A percentile compares a stretch with the other conserved stretches of the same genome.
Conservation (phyloP, 2,113 vertebrate genomes). For the Caretta caretta region DNA sequence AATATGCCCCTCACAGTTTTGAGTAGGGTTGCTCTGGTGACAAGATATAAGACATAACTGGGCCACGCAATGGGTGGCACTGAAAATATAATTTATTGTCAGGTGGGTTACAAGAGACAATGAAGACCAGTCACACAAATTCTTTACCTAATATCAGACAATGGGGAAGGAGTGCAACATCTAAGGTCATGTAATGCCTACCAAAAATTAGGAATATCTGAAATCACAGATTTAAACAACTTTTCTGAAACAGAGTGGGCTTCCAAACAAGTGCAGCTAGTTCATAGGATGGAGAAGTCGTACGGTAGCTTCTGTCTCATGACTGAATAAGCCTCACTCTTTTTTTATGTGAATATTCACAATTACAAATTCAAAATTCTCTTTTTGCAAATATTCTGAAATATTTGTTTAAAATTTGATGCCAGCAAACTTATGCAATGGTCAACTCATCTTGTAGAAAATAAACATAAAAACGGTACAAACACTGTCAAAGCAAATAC, state of each 20-base stretch:
- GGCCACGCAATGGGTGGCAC: not conserved
- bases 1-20: accelerated
- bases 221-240: not conserved
- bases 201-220: not conserved
- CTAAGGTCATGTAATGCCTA: not conserved
- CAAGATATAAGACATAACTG: not conserved
- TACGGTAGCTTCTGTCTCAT: not conserved
- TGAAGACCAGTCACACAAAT: not conserved
- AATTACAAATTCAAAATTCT: constrained; percentile 22
- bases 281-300: not conserved
- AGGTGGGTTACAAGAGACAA: not conserved
- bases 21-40: not conserved
- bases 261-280: not conserved
- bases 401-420: constrained; percentile 28
- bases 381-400: constrained; percentile 35
- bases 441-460: constrained; percentile 1
- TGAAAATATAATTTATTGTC: not conserved
- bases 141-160: not conserved
- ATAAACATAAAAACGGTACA: constrained; percentile 56
- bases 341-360: not conserved
- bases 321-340: constrained; percentile 5
- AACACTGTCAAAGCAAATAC: constrained; percentile 40
- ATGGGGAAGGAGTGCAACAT: not conserved
- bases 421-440: not conserved
- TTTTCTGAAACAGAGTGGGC: not conserved